A percentile compares a stretch with the other conserved stretches of the same genome.
These are phyloP conservation scores for Scaptomyza graminum DNA, from an alignment of 1,140 invertebrate species.

Conservation along the genomic window DNA sequence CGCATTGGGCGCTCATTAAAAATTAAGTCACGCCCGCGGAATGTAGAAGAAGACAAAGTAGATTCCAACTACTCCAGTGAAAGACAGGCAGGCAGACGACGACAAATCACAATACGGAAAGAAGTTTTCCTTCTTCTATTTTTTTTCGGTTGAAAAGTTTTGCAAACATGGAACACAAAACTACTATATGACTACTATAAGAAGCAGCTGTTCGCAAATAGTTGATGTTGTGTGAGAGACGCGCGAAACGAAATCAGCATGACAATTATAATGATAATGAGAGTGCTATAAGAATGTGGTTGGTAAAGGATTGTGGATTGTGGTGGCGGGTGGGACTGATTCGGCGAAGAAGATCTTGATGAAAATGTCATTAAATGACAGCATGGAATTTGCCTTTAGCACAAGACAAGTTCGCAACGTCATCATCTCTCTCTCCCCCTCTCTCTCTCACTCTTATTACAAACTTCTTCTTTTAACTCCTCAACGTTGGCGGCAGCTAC, in stretches of 20 bases:
- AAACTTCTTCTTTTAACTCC: slow-evolving; percentile 29
- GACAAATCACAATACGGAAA: slow-evolving; percentile 43
- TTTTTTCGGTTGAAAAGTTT: slow-evolving; percentile 30
- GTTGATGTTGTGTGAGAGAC: slow-evolving; percentile 33
- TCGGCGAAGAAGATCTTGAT: slow-evolving; percentile 44
- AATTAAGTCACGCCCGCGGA: slow-evolving; percentile 54
- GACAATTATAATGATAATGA: slow-evolving; percentile 83
- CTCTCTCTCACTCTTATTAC: not conserved
- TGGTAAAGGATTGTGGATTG: not conserved
- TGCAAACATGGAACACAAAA: slow-evolving; percentile 37
- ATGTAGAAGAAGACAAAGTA: not conserved
- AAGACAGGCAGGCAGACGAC: slow-evolving; percentile 5
- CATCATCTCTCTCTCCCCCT: slow-evolving; percentile 35
- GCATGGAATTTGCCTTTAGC: slow-evolving; percentile 50
- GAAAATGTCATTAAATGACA: slow-evolving; percentile 80
- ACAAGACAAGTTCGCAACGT: slow-evolving; percentile 50
- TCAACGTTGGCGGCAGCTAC: slow-evolving; percentile 71
- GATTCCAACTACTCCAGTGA: slow-evolving; percentile 1
- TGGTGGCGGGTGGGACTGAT: not conserved
- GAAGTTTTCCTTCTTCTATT: slow-evolving; percentile 26
- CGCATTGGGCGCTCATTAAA: slow-evolving; percentile 61
- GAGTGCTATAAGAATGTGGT: slow-evolving; percentile 34
- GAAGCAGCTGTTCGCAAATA: slow-evolving; percentile 62
- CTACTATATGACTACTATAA: slow-evolving; percentile 26
- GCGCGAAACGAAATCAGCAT: slow-evolving; percentile 66